Base-by-base conservation (phyloP, 2,888 invertebrate genomes). In the Caenorhabditis uteleia region DNA sequence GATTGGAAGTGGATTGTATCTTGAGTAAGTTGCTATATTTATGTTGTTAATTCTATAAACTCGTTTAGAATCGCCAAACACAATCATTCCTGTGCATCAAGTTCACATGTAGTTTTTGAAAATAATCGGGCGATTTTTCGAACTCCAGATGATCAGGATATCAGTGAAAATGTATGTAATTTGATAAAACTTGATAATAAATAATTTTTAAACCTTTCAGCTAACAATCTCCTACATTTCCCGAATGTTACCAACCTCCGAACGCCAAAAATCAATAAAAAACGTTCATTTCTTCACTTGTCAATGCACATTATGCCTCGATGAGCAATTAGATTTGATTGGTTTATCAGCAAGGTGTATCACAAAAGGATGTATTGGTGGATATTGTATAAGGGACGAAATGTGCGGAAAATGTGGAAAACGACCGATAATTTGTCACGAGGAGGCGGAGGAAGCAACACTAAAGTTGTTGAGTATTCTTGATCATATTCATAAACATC, bases 161-260 rank as follows among this genome's bases (percentile, higher is more conserved):
- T 33, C n/a, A 18, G 12, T 21, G 18, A n/a, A n/a, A 31, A 29
- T 14, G 46, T 44, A 27, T 21, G 43, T 60, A n/a, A 47, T 38
- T 29, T 46, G 12, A 23, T 38, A 20, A n/a, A 6, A n/a, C n/a
- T 36, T 36, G 7, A 8, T 29, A 29, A 29, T 29, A 6, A 29
- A 20, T 8, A 8, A 10, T 8, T 8, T 8, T 18, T 38, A 20
- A 42, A n/a, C 16, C n/a, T 38, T 60, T 14, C 53, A 62, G 62
- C 21, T 42, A 5, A 62, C 62, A n/a, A 57, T 62, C 4, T 57
- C 62, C 6, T 62, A 62, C 29, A 47, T 47, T 3, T 57, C 56
- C 16, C 43, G 62, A 40, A 57, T 62, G 57, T 49, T 62, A 12
- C 62, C 62, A 26, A 62, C 62, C 3, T 38, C 27, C 20, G 38